Conservation (phyloP, 2,888 invertebrate genomes). For the Orthosia incerta region DNA sequence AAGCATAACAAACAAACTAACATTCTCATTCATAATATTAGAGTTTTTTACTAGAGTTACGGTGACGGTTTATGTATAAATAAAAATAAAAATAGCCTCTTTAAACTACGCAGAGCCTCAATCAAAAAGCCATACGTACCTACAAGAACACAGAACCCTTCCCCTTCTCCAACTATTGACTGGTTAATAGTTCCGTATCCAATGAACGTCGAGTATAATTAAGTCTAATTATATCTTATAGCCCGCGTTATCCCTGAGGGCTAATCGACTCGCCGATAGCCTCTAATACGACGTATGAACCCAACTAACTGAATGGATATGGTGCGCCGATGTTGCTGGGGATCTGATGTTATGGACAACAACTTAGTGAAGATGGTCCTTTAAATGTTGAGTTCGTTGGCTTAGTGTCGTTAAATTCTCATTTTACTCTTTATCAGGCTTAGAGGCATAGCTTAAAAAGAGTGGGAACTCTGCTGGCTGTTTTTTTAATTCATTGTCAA, state of each 20-base stretch:
- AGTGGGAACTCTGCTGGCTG: too few relatives aligned
- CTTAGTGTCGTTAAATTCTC: background rate
- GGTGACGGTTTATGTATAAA: too few relatives aligned
- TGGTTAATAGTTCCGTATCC: conserved; percentile 24
- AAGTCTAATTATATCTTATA: conserved; percentile 50
- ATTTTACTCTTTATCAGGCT: background rate
- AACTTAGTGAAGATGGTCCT: background rate
- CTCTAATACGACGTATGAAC: conserved; percentile 43
- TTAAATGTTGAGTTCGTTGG: background rate
- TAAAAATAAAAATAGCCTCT: too few relatives aligned
- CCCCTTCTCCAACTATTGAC: background rate
- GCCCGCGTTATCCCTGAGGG: conserved; percentile 50
- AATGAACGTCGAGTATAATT: conserved; percentile 52
- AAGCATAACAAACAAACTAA: background rate
- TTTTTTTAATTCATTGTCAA: too few relatives aligned
- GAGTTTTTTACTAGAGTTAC: too few relatives aligned
- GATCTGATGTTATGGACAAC: conserved; percentile 17
- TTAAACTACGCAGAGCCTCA: too few relatives aligned
- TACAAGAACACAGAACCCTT: background rate
- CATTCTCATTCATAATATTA: too few relatives aligned
- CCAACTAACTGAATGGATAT: conserved; percentile 1
- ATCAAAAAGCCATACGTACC: background rate
- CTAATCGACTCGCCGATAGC: conserved; percentile 60
- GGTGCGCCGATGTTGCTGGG: conserved; percentile 5
- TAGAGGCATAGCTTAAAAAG: background rate